Percentiles rank a stretch among this genome's conserved stretches.
phyloP scores from a whole-genome alignment of 1,140 invertebrate species.

The Drosophila truncata region DNA sequence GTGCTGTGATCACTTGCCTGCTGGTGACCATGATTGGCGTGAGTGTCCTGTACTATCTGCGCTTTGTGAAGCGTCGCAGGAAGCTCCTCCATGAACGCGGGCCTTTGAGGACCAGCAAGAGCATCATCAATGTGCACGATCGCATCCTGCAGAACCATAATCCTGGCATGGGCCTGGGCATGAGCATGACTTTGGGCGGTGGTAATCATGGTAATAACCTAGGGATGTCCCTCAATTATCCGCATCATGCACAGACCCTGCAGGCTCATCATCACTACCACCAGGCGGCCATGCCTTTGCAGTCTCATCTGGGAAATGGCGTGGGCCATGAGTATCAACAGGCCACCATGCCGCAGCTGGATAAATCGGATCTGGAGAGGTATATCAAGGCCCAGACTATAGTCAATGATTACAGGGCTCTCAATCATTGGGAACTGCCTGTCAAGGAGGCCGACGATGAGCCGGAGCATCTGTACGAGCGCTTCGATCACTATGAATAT shows the following conservation, averaged over 20 bases:
- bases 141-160: slow-evolving; percentile 77
- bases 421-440: slow-evolving; percentile 84
- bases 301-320: slow-evolving; percentile 37
- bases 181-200: slow-evolving; percentile 73
- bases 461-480: slow-evolving; percentile 84
- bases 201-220: slow-evolving; percentile 41
- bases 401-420: slow-evolving; percentile 81
- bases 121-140: slow-evolving; percentile 83
- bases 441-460: slow-evolving; percentile 81
- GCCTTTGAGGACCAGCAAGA: slow-evolving; percentile 74
- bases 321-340: slow-evolving; percentile 74
- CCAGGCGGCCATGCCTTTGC: slow-evolving; percentile 66
- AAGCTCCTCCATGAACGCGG: slow-evolving; percentile 77
- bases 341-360: slow-evolving; percentile 78
- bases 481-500: slow-evolving; percentile 85
- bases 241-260: slow-evolving; percentile 73
- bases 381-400: slow-evolving; percentile 83
- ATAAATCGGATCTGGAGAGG: slow-evolving; percentile 83
- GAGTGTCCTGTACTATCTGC: slow-evolving; percentile 82
- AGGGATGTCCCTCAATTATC: slow-evolving; percentile 71
- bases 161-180: slow-evolving; percentile 57
- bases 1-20: slow-evolving; percentile 79
- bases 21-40: slow-evolving; percentile 77
- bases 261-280: slow-evolving; percentile 67
- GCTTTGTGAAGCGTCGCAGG: slow-evolving; percentile 77